phyloP scores from a whole-genome alignment of 2,888 invertebrate species.

The Stegophylla sp. region DNA sequence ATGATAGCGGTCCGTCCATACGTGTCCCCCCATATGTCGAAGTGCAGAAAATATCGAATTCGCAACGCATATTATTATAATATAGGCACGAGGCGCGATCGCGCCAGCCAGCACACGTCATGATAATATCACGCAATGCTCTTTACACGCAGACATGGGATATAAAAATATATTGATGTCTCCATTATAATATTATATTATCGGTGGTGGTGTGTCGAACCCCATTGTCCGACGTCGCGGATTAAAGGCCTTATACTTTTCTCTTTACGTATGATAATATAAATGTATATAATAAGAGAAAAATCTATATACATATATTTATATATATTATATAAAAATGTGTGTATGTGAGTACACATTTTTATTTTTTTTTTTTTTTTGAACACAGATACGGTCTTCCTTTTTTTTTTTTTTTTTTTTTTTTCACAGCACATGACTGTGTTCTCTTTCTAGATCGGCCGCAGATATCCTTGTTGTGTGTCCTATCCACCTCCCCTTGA shows the following conservation, averaged over 20 bases:
- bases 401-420: too few relatives aligned
- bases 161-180: slow-evolving; percentile 55
- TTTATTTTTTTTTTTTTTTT: too few relatives aligned
- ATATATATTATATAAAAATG: background rate
- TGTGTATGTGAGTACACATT: background rate
- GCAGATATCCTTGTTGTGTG: slow-evolving; percentile 39
- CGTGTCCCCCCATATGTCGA: slow-evolving; percentile 38
- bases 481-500: slow-evolving; percentile 35
- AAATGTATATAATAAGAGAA: background rate
- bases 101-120: background rate
- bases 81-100: slow-evolving; percentile 10
- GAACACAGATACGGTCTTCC: slow-evolving; percentile 47
- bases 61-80: too few relatives aligned
- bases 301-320: background rate
- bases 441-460: slow-evolving; percentile 48
- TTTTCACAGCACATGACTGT: slow-evolving; percentile 19
- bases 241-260: slow-evolving; percentile 53
- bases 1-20: slow-evolving; percentile 5
- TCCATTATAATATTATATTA: slow-evolving; percentile 57
- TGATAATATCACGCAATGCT: slow-evolving; percentile 33
- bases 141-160: slow-evolving; percentile 15
- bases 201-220: slow-evolving; percentile 46
- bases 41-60: slow-evolving; percentile 51
- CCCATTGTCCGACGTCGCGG: slow-evolving; percentile 52
- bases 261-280: slow-evolving; percentile 26